Evolutionary conservation across 2,797 vertebrate species (phyloP).

Genomic region (Xenentodon cancila): DNA sequence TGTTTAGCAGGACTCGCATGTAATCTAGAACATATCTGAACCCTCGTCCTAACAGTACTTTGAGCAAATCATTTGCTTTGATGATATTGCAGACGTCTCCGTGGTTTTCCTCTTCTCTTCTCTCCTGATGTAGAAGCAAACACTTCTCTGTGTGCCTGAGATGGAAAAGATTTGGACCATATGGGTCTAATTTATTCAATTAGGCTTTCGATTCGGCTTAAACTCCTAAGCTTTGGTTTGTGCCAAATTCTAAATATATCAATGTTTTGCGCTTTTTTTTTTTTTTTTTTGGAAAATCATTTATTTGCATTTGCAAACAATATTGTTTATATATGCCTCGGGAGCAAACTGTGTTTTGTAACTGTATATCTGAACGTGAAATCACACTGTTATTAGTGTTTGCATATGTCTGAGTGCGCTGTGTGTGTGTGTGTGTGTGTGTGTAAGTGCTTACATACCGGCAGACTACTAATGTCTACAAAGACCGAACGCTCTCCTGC

Average conservation of each 20-base stretch:
- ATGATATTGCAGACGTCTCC: no score
- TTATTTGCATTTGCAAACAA: conserved; percentile 1
- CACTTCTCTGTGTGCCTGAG: background rate
- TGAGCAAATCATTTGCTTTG: background rate
- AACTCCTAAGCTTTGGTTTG: background rate
- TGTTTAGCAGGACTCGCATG: conserved; percentile 9
- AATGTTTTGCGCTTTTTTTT: background rate
- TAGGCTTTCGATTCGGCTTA: background rate
- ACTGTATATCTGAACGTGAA: conserved; percentile 30
- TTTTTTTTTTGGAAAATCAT: background rate
- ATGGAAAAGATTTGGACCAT: background rate
- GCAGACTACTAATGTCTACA: conserved; percentile 59
- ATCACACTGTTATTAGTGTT: conserved; percentile 38
- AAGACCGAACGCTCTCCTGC: conserved; percentile 35
- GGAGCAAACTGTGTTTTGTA: conserved; percentile 55
- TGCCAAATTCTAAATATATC: background rate
- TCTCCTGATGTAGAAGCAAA: background rate
- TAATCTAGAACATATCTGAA: conserved; percentile 13
- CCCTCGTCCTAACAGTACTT: background rate
- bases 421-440: conserved; percentile 12
- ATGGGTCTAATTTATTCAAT: background rate
- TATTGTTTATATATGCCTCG: conserved; percentile 22
- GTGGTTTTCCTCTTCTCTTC: no score
- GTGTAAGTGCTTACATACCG: conserved; percentile 1
- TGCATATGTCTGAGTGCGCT: background rate